Conservation (phyloP, 2,113 vertebrate genomes). For the Solea solea region DNA sequence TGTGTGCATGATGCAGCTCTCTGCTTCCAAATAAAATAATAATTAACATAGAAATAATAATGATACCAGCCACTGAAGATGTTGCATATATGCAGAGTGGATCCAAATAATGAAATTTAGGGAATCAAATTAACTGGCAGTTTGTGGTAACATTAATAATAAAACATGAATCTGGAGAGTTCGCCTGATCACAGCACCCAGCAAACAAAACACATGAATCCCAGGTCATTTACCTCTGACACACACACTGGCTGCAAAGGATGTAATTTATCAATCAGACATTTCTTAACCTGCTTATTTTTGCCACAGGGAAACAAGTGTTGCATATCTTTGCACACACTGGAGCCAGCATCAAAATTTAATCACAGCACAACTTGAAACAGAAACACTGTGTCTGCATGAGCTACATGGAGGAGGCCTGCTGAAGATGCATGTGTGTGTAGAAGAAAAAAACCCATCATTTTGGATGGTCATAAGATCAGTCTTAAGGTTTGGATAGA, state of each 20-base stretch:
- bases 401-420: constrained; percentile 3
- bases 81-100: constrained; percentile 7
- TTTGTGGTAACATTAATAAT: constrained; percentile 46
- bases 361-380: constrained; percentile 47
- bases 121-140: constrained; percentile 42
- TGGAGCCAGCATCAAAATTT: constrained; percentile 27
- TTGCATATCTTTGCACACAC: not conserved
- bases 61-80: not conserved
- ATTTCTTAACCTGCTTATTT: constrained; percentile 15
- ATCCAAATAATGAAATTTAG: constrained; percentile 39
- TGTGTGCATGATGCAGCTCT: not conserved
- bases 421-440: not conserved
- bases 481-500: no score
- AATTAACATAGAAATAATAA: constrained; percentile 8
- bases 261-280: not conserved
- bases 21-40: constrained; percentile 24
- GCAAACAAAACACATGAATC: constrained; percentile 1
- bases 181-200: constrained; percentile 14
- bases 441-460: not conserved
- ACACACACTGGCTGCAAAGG: not conserved
- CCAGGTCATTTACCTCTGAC: not conserved
- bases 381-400: constrained; percentile 11
- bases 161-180: constrained; percentile 37
- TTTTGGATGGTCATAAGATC: no score
- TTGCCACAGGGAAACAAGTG: constrained; percentile 1